phyloP scores from a whole-genome alignment of 2,113 vertebrate species.

The Narcine bancroftii region DNA sequence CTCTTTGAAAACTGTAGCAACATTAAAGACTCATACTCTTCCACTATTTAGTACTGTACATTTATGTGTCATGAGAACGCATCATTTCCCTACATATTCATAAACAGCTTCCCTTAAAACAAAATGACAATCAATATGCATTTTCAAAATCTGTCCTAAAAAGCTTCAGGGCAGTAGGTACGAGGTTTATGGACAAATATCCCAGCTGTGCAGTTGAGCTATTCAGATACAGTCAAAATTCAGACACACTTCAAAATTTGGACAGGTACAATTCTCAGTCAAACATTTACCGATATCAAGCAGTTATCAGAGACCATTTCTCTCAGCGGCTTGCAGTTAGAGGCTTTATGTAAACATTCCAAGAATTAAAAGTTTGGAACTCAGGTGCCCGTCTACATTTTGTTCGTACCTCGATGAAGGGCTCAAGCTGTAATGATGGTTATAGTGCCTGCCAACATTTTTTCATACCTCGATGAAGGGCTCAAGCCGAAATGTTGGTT shows the following conservation, averaged over 20 bases:
- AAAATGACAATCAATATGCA: not conserved
- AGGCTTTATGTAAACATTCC: not conserved
- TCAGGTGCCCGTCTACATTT: too few relatives aligned
- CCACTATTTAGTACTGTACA: not conserved
- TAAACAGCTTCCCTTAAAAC: not conserved
- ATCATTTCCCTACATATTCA: not conserved
- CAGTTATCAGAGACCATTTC: not conserved
- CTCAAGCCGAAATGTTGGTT: too few relatives aligned
- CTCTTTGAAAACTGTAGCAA: not conserved
- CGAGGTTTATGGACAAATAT: not conserved
- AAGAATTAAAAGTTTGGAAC: conserved; percentile 10
- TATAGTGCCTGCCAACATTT: too few relatives aligned
- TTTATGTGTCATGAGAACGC: not conserved
- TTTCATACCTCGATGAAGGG: too few relatives aligned
- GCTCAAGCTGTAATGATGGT: too few relatives aligned
- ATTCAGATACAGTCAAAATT: not conserved
- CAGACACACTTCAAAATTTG: not conserved
- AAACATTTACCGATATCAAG: too few relatives aligned
- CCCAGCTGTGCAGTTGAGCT: not conserved
- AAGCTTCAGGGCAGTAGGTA: not conserved
- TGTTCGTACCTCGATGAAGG: too few relatives aligned
- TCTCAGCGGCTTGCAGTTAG: not conserved
- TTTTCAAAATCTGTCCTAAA: not conserved
- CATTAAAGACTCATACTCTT: not conserved
- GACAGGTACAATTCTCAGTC: not conserved